A percentile compares a stretch with the other conserved stretches of the same genome.
phyloP scores from a whole-genome alignment of 2,797 vertebrate species.

The Tiaroga cobitis region DNA sequence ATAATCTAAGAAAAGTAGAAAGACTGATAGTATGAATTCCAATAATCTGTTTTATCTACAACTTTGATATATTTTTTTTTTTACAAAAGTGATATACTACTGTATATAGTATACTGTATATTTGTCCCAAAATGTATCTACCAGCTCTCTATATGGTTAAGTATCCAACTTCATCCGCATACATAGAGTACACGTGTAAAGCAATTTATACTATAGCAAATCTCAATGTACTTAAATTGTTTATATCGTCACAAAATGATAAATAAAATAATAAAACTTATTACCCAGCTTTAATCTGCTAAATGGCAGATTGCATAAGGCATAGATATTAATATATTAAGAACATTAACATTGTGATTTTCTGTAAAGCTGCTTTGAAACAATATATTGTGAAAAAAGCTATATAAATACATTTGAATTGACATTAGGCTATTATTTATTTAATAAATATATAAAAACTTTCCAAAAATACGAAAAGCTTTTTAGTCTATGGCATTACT shows the following conservation, averaged over 20 bases:
- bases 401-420: no score
- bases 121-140: neutral
- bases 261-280: no score
- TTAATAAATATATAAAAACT: conserved; percentile 50
- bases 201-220: neutral
- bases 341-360: neutral
- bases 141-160: neutral
- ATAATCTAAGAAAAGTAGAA: neutral
- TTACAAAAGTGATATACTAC: neutral
- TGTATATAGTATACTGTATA: neutral
- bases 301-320: neutral
- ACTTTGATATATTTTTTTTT: neutral
- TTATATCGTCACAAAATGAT: neutral
- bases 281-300: neutral
- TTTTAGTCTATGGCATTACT: no score
- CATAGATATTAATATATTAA: neutral
- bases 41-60: neutral
- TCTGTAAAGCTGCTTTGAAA: neutral
- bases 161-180: neutral
- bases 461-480: neutral
- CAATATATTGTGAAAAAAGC: neutral
- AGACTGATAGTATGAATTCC: neutral
- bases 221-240: neutral
- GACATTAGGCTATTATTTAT: neutral
- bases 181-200: neutral